A percentile compares a stretch with the other conserved stretches of the same genome.
Conservation (phyloP, 2,797 vertebrate species). For the Mionectes olivaceus region DNA sequence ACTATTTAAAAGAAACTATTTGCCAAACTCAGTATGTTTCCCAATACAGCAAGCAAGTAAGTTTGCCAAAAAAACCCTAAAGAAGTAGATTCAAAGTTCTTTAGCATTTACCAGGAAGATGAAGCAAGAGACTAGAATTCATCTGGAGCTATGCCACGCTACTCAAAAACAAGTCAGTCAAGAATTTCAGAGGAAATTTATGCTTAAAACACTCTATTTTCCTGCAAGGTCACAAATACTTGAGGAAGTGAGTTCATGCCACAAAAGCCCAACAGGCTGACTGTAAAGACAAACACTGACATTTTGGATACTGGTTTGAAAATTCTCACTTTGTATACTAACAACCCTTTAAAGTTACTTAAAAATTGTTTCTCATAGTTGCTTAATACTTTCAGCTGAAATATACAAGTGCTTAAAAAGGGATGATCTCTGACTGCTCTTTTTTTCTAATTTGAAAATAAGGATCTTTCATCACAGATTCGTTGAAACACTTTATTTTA, state of each 20-base stretch:
- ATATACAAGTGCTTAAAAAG: not conserved
- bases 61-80: not conserved
- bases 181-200: slow-evolving; percentile 50
- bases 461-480: not conserved
- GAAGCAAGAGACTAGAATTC: not conserved
- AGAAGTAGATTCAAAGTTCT: slow-evolving; percentile 5
- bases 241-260: slow-evolving; percentile 10
- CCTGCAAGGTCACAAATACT: slow-evolving; percentile 10
- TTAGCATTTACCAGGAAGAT: slow-evolving; percentile 6
- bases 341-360: not conserved
- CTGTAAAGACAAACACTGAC: not conserved
- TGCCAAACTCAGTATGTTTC: not conserved
- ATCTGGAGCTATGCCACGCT: not conserved
- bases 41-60: not conserved
- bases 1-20: not conserved
- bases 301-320: not conserved
- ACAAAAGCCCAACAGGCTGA: not conserved
- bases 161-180: slow-evolving; percentile 33
- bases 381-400: not conserved
- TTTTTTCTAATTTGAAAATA: not conserved
- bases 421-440: not conserved
- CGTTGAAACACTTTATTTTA: not conserved
- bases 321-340: not conserved
- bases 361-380: not conserved
- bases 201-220: not conserved